phyloP scores from a whole-genome alignment of 2,797 vertebrate species.

The Ctenopoma kingsleyae region DNA sequence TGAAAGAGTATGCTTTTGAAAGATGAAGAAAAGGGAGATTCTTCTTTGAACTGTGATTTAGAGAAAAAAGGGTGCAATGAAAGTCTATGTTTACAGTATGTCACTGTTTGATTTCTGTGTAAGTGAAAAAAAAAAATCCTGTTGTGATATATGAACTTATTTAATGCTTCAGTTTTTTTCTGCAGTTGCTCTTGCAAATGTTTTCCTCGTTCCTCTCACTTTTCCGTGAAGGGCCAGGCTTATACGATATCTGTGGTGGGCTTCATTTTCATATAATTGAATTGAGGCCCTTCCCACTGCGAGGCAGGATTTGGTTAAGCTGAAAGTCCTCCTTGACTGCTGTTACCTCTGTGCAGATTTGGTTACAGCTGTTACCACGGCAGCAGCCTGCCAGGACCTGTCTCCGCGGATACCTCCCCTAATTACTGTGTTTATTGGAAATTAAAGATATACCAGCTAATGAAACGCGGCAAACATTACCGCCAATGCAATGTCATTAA shows the following conservation, averaged over 20 bases:
- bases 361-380: slow-evolving; percentile 85
- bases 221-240: slow-evolving; percentile 56
- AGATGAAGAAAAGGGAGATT: slow-evolving; percentile 50
- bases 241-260: slow-evolving; percentile 75
- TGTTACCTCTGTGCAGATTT: slow-evolving; percentile 82
- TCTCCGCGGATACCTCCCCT: slow-evolving; percentile 85
- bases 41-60: slow-evolving; percentile 51
- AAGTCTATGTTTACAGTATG: slow-evolving; percentile 38
- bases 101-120: slow-evolving; percentile 41
- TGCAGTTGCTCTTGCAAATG: slow-evolving; percentile 40
- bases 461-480: slow-evolving; percentile 88
- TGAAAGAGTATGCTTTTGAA: slow-evolving; percentile 66
- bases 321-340: slow-evolving; percentile 83
- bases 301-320: slow-evolving; percentile 85
- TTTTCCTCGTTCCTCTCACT: slow-evolving; percentile 42
- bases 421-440: slow-evolving; percentile 90
- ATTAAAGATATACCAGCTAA: slow-evolving; percentile 90
- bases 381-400: slow-evolving; percentile 80
- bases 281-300: slow-evolving; percentile 80
- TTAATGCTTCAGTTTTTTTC: slow-evolving; percentile 34
- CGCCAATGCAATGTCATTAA: slow-evolving; percentile 86
- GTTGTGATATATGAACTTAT: slow-evolving; percentile 29
- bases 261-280: slow-evolving; percentile 89
- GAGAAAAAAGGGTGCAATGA: slow-evolving; percentile 31
- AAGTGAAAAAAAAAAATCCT: slow-evolving; percentile 9